Evolutionary conservation across 1,140 invertebrate species (phyloP), one percentile per base, ranked within the genome.

Genomic region (Eumaeus atala): DNA sequence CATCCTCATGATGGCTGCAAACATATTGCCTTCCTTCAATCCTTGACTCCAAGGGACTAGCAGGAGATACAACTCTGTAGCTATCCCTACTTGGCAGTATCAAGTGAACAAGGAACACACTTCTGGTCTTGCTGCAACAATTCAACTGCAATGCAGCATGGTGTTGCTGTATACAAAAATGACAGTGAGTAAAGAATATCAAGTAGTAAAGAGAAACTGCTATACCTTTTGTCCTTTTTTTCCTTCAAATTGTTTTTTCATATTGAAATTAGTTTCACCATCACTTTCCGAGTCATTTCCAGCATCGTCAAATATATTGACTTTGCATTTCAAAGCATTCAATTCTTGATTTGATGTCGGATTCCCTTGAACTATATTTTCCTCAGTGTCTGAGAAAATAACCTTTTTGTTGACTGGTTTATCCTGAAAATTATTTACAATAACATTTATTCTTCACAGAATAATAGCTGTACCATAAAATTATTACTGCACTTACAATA

Each of bases 371-470:
- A 60, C 12, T 49, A 14, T 28, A 17, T 36, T 62, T 36, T 70
- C 66, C 50, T 87, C 74, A 64, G 77, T 64, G 56, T 91, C 89
- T 64, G 88, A 79, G 74, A 91, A 91, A 66, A 89, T 72, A 48
- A 91, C 86, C 79, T 90, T 92, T 36, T 90, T 91, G 59, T 88
- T 89, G 57, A 58, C 56, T 71, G 72, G 75, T 66, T 77, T 87
- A 67, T 91, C 89, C 89, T 90, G 65, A 37, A 72, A 74, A 68
- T 48, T 58, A 56, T 62, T 44, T 61, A 17, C 11, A 51, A 48
- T 33, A 48, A 48, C 10, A 21, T 28, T 37, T 18, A 18, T 48
- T 51, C 14, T 18, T 10, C 9, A 9, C n/a, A n/a, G 33, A 8
- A 49, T n/a, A 12, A 49, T 49, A 12, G 5, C 8, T 34, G 34